A percentile compares a stretch with the other conserved stretches of the same genome.
These are phyloP conservation scores for Tinamus major DNA, from an alignment of 2,797 vertebrate species.

Conservation along the genomic window DNA sequence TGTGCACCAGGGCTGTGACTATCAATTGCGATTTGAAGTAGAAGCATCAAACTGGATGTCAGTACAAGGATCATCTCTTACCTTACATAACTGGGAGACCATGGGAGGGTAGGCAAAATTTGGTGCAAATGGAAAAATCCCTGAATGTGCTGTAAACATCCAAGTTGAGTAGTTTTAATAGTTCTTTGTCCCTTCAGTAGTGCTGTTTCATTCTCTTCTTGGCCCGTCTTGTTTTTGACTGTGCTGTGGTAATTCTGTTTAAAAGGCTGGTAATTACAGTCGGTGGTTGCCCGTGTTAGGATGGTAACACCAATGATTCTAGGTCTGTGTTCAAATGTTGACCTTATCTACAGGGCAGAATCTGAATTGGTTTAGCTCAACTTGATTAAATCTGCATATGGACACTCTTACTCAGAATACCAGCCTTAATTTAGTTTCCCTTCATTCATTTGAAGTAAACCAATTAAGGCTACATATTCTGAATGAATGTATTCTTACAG, in stretches of 20 bases:
- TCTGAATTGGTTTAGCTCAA: slow-evolving; percentile 20
- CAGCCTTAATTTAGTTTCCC: slow-evolving; percentile 17
- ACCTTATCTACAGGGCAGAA: background rate
- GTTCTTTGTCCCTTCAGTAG: background rate
- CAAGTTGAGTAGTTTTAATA: background rate
- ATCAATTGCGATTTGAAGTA: background rate
- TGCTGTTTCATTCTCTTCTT: background rate
- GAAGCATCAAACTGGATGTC: background rate
- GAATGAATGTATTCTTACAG: background rate
- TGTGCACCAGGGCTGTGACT: background rate
- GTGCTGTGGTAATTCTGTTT: background rate
- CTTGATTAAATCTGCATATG: slow-evolving; percentile 10
- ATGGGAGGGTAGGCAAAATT: background rate
- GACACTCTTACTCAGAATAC: background rate
- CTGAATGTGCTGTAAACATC: background rate
- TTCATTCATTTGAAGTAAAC: slow-evolving; percentile 37
- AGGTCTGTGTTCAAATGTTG: background rate
- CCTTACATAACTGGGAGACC: background rate
- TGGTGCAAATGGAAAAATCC: background rate
- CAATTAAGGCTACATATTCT: background rate
- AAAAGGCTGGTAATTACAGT: background rate
- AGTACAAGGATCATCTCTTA: background rate
- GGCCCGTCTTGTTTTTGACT: background rate
- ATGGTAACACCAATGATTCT: background rate
- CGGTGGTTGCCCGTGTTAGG: background rate